These are phyloP conservation scores for Thalassarche chlororhynchos DNA, from an alignment of 2,113 vertebrate genomes.

Conservation along the genomic window DNA sequence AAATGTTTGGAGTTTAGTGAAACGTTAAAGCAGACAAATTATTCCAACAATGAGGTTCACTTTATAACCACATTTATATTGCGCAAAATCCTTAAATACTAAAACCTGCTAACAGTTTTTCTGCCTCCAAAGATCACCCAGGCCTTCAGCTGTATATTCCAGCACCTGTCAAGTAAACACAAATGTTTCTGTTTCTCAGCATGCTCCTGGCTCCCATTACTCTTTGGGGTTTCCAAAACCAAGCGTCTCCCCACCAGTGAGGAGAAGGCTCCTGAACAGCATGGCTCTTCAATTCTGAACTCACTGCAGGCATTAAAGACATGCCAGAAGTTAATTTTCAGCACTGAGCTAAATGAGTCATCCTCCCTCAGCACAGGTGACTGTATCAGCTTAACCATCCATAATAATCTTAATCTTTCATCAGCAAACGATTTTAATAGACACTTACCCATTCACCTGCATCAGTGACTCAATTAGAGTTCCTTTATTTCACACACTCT, in stretches of 20 bases:
- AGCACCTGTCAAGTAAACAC: background rate
- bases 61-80: background rate
- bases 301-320: background rate
- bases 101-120: background rate
- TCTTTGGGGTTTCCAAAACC: background rate
- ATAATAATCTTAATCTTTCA: background rate
- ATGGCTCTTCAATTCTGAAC: background rate
- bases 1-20: background rate
- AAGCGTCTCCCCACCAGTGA: background rate
- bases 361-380: background rate
- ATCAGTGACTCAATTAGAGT: background rate
- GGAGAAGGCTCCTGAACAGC: background rate
- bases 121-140: background rate
- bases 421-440: background rate
- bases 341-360: background rate
- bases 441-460: background rate
- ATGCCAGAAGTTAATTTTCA: background rate
- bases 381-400: background rate
- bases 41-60: background rate
- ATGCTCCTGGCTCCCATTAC: background rate
- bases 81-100: background rate
- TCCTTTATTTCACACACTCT: background rate
- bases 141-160: background rate
- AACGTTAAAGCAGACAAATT: background rate
- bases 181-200: background rate